A percentile compares a stretch with the other conserved stretches of the same genome.
Conservation (phyloP, 2,113 vertebrate genomes). For the Leptodactylus fuscus region DNA sequence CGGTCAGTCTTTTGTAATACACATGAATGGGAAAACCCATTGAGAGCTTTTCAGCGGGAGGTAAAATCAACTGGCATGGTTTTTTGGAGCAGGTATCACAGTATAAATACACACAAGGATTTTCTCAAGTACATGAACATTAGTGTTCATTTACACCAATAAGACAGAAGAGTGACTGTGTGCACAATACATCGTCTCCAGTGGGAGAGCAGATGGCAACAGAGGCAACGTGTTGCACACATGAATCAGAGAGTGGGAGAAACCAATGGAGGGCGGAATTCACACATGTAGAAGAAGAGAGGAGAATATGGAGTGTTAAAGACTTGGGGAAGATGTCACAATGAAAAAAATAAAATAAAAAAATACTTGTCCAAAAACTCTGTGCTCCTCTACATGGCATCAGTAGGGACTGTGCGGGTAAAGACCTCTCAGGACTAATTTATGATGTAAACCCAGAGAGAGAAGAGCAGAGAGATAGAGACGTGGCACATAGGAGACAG, state of each 20-base stretch:
- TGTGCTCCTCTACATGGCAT: no score
- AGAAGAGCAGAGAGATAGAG: not conserved
- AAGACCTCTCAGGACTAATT: not conserved
- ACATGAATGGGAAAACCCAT: no score
- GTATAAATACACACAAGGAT: no score
- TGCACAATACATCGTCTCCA: conserved; percentile 6
- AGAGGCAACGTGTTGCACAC: not conserved
- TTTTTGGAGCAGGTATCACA: no score
- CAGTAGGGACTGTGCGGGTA: not conserved
- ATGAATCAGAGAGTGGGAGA: not conserved
- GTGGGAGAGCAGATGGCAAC: not conserved
- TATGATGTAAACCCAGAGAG: conserved; percentile 9
- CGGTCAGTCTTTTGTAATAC: no score
- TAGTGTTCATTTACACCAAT: no score
- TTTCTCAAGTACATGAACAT: no score
- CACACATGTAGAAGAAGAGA: not conserved
- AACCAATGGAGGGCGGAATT: not conserved
- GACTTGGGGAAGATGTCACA: not conserved
- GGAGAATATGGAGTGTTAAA: not conserved
- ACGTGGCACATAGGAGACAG: not conserved
- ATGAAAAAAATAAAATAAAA: no score
- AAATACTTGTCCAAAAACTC: no score
- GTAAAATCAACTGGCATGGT: no score
- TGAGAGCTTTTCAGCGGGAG: no score
- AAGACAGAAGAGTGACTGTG: no score